Percentiles rank a stretch among this genome's conserved stretches.
These are phyloP conservation scores for Galaxea fascicularis DNA, from an alignment of 92 coral and sea anemone genomes.

Conservation along the genomic window DNA sequence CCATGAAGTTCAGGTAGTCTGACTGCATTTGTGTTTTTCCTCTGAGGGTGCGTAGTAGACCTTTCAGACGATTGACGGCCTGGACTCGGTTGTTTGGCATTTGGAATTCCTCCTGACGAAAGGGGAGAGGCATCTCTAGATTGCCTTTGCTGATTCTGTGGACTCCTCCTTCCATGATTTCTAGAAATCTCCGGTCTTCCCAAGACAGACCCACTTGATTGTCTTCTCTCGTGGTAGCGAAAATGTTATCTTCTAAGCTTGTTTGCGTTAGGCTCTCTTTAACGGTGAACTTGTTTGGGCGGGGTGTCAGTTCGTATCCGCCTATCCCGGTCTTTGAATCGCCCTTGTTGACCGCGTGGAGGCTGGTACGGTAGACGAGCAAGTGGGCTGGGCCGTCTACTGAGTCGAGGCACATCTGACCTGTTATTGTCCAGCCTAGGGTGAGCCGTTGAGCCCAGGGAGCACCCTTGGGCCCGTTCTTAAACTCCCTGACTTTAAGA, in stretches of 20 bases:
- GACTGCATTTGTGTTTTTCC: background rate
- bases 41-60: background rate
- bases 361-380: slow-evolving; percentile 15
- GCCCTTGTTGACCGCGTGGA: slow-evolving; percentile 12
- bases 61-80: slow-evolving; percentile 7
- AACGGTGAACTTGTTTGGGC: background rate
- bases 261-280: no score
- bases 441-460: slow-evolving; percentile 57
- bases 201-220: no score
- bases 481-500: slow-evolving; percentile 73
- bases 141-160: background rate
- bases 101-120: background rate
- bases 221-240: background rate
- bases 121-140: background rate
- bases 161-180: background rate
- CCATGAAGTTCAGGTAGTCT: background rate
- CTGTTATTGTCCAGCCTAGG: slow-evolving; percentile 67
- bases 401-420: slow-evolving; percentile 64
- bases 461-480: slow-evolving; percentile 55
- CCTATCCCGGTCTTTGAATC: background rate
- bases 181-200: background rate
- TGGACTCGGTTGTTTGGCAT: slow-evolving; percentile 10
- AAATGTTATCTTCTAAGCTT: background rate
- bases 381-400: slow-evolving; percentile 65
- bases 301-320: background rate